Evolutionary conservation across 2,797 vertebrate genomes (phyloP), one percentile per base, ranked within the genome.

Genomic region (Hyperoplus immaculatus): DNA sequence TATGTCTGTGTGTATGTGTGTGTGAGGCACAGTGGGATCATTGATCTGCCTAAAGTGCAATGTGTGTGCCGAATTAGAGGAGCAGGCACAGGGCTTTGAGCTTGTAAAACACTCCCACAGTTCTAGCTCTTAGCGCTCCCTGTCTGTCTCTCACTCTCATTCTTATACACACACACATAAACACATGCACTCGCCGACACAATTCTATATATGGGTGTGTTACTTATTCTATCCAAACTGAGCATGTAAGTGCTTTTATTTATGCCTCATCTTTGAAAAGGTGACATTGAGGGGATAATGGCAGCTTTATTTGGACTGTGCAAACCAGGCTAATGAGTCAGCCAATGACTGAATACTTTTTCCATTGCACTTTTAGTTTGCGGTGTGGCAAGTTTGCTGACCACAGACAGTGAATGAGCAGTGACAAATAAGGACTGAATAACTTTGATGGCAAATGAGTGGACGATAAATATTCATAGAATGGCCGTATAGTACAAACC

Each of bases 41-140:
- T 94, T 94, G 94, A 95, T 96, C 89, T 93, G 91, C 91, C 90
- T 82, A 94, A 93, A 94, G 91, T 93, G 94, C 92, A 88, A 80
- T 89, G 85, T 89, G 80, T 91, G 88, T 84, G 80, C 83, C 92
- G 93, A 94, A 94, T 94, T 91, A 94, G 90, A 94, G 92, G 87
- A 89, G 87, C 82, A 80, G 80, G 91, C 90, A 42, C 83, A 76
- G 78, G 69, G 87, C 91, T 94, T 93, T 92, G 92, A 94, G 93
- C 91, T 92, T 92, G 89, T 93, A 92, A 91, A 93, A 94, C 90
- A 91, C 87, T 90, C 91, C 85, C 82, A 83, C 87, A 88, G 89
- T 94, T 92, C 84, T 86, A 78, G 86, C 91, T 88, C 77, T 88
- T 83, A 87, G 82, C 59, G 1, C 85, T 78, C 76, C 57, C 65